phyloP scores from a whole-genome alignment of 2,113 vertebrate species.

The Gobiocypris rarus region DNA sequence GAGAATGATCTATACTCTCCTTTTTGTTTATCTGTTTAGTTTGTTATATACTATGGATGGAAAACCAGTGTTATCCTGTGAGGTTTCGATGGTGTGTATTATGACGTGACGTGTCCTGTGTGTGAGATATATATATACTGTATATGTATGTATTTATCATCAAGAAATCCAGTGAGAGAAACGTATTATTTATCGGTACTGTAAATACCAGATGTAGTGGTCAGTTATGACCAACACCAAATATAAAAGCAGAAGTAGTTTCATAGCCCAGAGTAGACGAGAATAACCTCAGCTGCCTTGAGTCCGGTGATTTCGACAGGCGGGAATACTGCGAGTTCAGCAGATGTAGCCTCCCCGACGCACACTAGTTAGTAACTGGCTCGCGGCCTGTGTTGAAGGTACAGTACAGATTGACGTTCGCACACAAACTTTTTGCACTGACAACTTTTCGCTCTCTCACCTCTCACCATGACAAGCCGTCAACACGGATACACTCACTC shows the following conservation, averaged over 20 bases:
- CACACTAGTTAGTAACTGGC: constrained; percentile 18
- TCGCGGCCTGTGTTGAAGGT: neutral
- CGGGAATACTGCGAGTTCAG: neutral
- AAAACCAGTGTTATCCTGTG: constrained; percentile 39
- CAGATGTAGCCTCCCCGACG: constrained; percentile 10
- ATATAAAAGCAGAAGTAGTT: constrained; percentile 29
- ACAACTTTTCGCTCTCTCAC: neutral
- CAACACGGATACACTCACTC: neutral
- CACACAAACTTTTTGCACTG: constrained; percentile 6
- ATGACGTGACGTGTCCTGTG: constrained; percentile 40
- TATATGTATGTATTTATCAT: constrained; percentile 50
- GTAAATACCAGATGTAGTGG: constrained; percentile 44
- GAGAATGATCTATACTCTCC: neutral
- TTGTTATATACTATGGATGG: constrained; percentile 7
- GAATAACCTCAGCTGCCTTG: constrained; percentile 44
- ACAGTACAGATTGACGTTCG: neutral
- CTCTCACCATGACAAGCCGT: neutral
- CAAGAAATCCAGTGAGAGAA: constrained; percentile 10
- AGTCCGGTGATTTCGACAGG: constrained; percentile 19
- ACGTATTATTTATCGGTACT: constrained; percentile 46
- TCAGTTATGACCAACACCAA: constrained; percentile 13
- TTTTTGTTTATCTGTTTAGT: neutral
- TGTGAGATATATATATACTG: constrained; percentile 28
- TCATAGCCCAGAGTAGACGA: constrained; percentile 8
- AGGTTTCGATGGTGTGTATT: constrained; percentile 49